Conservation (phyloP, 2,113 vertebrate genomes). For the Melanerpes aurifrons region DNA sequence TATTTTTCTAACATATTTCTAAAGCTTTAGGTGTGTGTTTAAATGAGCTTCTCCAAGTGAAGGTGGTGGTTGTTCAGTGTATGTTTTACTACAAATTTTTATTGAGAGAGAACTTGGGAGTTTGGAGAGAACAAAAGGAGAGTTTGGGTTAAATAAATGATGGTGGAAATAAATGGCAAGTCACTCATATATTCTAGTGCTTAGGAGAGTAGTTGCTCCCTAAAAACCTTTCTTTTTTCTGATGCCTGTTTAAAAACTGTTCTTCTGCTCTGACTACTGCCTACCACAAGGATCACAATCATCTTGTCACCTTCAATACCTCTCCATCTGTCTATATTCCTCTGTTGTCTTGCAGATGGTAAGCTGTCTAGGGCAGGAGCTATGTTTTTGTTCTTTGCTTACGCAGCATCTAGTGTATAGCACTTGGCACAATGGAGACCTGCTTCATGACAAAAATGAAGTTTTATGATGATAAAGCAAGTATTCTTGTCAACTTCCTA, state of each 20-base stretch:
- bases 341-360: slow-evolving; percentile 35
- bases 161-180: not conserved
- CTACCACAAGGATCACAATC: slow-evolving; percentile 2
- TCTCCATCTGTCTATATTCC: not conserved
- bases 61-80: not conserved
- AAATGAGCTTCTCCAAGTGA: not conserved
- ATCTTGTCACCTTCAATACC: slow-evolving; percentile 18
- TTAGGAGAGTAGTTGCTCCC: not conserved
- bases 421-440: not conserved
- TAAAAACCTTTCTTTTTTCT: not conserved
- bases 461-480: slow-evolving; percentile 54
- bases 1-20: not conserved
- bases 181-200: not conserved
- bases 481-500: not conserved
- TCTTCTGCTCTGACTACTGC: not conserved
- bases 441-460: slow-evolving; percentile 4
- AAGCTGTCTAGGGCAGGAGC: slow-evolving; percentile 16
- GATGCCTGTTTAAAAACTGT: not conserved
- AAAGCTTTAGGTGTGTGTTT: not conserved
- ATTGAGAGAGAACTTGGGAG: not conserved
- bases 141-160: not conserved
- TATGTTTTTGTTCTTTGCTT: not conserved
- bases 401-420: not conserved
- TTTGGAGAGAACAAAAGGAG: not conserved
- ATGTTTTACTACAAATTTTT: not conserved